Percentiles rank a stretch among this genome's conserved stretches.
phyloP scores from a whole-genome alignment of 2,113 vertebrate species.

The Paedocypris sp. region DNA sequence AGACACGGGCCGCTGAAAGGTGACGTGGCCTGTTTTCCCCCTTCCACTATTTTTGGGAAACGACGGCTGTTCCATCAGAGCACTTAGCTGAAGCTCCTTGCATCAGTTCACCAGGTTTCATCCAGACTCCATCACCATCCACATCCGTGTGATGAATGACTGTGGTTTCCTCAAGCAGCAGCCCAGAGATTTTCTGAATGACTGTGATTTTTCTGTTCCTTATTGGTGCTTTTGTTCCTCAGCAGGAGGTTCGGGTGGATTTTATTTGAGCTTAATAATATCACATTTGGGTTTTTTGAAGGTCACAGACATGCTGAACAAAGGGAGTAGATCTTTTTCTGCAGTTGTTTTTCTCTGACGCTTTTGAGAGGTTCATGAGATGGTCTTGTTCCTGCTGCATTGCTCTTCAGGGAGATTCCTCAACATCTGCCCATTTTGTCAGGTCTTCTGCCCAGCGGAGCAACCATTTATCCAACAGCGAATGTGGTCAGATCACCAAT shows the following conservation, averaged over 20 bases:
- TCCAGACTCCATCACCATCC: conserved; percentile 27
- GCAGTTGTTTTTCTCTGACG: no score
- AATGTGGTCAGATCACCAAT: conserved; percentile 17
- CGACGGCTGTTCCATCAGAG: background rate
- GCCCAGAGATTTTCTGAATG: background rate
- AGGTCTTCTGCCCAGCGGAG: background rate
- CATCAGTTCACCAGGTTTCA: background rate
- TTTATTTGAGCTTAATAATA: conserved; percentile 15
- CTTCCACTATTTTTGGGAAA: conserved; percentile 9
- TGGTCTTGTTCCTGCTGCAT: background rate
- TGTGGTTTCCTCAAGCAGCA: conserved; percentile 18
- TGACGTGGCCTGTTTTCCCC: background rate
- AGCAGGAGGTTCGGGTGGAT: no score
- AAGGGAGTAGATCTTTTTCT: no score
- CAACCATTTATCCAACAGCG: background rate
- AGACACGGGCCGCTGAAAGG: background rate
- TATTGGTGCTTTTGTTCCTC: conserved; percentile 34
- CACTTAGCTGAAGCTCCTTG: background rate
- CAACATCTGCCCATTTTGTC: conserved; percentile 22
- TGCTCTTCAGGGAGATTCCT: conserved; percentile 9
- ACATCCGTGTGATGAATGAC: conserved; percentile 29
- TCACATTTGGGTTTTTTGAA: no score
- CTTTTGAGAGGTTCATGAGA: no score
- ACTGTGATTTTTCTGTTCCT: conserved; percentile 9
- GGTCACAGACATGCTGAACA: no score